Percentiles rank a stretch among this genome's conserved stretches.
Conservation (phyloP, 2,113 vertebrate genomes). For the Centropus unirufus region DNA sequence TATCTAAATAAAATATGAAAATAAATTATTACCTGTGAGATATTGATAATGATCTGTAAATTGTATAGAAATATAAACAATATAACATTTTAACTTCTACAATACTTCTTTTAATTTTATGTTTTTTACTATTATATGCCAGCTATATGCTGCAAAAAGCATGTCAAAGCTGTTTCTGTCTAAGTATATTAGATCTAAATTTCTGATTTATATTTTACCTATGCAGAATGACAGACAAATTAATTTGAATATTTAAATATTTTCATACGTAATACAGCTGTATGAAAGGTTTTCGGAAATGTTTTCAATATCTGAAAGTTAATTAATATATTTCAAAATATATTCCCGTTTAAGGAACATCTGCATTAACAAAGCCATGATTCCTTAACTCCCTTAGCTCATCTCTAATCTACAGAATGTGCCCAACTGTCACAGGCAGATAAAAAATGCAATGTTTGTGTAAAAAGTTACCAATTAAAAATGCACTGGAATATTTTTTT, state of each 20-base stretch:
- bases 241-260: not conserved
- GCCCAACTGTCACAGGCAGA: not conserved
- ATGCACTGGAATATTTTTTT: not conserved
- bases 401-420: not conserved
- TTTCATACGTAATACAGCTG: not conserved
- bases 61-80: not conserved
- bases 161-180: not conserved
- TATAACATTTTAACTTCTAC: not conserved
- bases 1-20: not conserved
- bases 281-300: not conserved
- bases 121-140: not conserved
- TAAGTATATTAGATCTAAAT: not conserved
- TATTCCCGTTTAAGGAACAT: not conserved
- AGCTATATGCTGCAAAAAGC: no score
- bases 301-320: not conserved
- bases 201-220: not conserved
- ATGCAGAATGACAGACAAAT: not conserved
- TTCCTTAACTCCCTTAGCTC: not conserved
- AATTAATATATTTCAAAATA: not conserved
- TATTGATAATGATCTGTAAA: not conserved
- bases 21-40: not conserved
- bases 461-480: not conserved
- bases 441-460: not conserved
- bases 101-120: not conserved
- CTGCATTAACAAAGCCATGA: not conserved